Evolutionary conservation across 2,888 invertebrate genomes (phyloP), one percentile per base, ranked within the genome.

Genomic region (Apoda limacodes): DNA sequence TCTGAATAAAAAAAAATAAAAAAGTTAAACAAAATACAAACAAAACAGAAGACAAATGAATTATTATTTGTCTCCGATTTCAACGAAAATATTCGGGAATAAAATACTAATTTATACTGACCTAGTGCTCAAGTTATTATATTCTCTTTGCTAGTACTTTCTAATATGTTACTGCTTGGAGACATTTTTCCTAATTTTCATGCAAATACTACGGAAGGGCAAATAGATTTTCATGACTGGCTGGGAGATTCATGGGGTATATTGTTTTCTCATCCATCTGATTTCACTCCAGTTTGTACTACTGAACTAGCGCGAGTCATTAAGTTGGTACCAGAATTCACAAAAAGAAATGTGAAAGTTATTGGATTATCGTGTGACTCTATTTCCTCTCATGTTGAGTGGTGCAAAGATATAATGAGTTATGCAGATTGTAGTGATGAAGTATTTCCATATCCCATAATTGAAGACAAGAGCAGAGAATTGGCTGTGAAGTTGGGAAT

Each of bases 211-310:
- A 95, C 91, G 13, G 65, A 81, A 33, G 97, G 98, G 14, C 75
- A 82, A 37, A 90, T 98, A 31, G 78, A 89, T 45, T 93, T 98
- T 58, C 88, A 97, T 60, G 85, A 93, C 11, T 97, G 93, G 92
- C 84, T 97, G 35, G 89, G 87, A 31, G 83, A 92, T 48, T 90
- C 90, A 21, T 99, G 98, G 98, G 93, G 90, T 5, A 89, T 98
- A 36, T 69, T 99, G 15, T 98, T 98, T 67, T 97, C 97, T 1
- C 98, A 99, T 74, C 98, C 98, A 0, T 91, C 94, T 13, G 98
- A 98, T 68, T 99, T 91, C 65, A 99, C 98, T 0, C 98, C 98
- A 0, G 98, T 99, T 0, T 98, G 98, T 57, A 99, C 98, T 0
- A 98, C 98, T 0, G 98, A 98, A 71, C 76, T 99, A 30, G 90